Evolutionary conservation across 64 coral and sea anemone genomes (phyloP).

Genomic region (Platygyra sinensis): DNA sequence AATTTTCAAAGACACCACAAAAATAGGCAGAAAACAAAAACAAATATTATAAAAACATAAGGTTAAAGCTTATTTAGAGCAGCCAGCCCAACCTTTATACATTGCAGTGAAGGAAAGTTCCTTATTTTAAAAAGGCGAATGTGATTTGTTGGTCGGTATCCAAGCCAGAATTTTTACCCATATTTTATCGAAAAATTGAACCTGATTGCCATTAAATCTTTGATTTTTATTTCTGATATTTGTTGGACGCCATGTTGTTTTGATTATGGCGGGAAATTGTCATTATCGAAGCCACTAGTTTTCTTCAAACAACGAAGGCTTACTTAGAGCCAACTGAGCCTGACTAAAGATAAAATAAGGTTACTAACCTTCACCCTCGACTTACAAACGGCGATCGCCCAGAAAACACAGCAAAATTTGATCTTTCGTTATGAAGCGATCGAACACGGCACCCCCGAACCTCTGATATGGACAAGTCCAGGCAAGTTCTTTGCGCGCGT

Average conservation of each 20-base stretch:
- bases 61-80: too few species aligned
- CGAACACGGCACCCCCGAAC: background rate
- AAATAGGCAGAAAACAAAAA: too few species aligned
- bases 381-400: background rate
- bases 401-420: background rate
- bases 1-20: too few species aligned
- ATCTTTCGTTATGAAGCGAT: background rate
- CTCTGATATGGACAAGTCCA: conserved; percentile 13
- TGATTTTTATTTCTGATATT: background rate
- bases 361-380: background rate
- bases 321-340: background rate
- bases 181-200: too few species aligned
- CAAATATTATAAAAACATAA: too few species aligned
- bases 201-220: background rate
- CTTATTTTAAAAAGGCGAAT: too few species aligned
- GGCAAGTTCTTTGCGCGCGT: conserved; percentile 59
- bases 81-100: too few species aligned
- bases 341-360: background rate
- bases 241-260: conserved; percentile 15
- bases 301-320: background rate
- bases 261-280: conserved; percentile 38
- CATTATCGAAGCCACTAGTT: background rate
- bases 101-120: too few species aligned
- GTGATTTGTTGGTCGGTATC: too few species aligned
- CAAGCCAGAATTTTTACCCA: too few species aligned